phyloP scores from a whole-genome alignment of 2,888 invertebrate species.

The Orchestes rusci region DNA sequence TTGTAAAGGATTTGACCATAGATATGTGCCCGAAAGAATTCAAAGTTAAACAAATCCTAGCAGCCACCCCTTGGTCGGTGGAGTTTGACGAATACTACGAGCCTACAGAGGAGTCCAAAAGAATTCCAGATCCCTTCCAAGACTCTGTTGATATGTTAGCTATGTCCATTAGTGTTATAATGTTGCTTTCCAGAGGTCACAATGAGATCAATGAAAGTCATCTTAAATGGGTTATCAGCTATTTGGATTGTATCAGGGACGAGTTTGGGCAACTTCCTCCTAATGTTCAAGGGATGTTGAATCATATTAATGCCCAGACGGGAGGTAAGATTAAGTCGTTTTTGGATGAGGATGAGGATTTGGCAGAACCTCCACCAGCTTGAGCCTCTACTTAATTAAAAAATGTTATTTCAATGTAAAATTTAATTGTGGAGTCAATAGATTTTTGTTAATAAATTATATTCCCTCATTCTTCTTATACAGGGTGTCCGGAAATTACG shows the following conservation, averaged over 20 bases:
- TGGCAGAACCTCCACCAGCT: too few species aligned
- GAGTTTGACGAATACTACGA: conserved; percentile 22
- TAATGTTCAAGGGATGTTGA: conserved; percentile 28
- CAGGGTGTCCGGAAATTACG: too few species aligned
- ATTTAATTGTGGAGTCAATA: too few species aligned
- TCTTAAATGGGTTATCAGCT: conserved; percentile 25
- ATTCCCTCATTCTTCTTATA: too few species aligned
- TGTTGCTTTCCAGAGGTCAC: conserved; percentile 25
- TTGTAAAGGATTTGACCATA: conserved; percentile 3
- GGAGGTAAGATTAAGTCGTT: conserved; percentile 17
- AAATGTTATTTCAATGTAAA: too few species aligned
- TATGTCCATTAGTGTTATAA: conserved; percentile 26
- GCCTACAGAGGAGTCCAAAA: conserved; percentile 8
- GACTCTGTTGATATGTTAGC: conserved; percentile 26
- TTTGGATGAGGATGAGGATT: conserved; percentile 7
- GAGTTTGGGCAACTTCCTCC: conserved; percentile 27
- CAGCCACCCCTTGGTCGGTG: conserved; percentile 22
- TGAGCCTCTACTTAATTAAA: too few species aligned
- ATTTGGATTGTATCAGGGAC: conserved; percentile 29
- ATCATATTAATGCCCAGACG: conserved; percentile 22
- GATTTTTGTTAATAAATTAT: too few species aligned
- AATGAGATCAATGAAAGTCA: conserved; percentile 21
- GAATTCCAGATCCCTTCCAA: conserved; percentile 20
- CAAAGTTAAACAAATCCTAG: conserved; percentile 15
- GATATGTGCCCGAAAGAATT: conserved; percentile 14